Evolutionary conservation across 2,797 vertebrate species (phyloP).

Genomic region (Champsocephalus esox): DNA sequence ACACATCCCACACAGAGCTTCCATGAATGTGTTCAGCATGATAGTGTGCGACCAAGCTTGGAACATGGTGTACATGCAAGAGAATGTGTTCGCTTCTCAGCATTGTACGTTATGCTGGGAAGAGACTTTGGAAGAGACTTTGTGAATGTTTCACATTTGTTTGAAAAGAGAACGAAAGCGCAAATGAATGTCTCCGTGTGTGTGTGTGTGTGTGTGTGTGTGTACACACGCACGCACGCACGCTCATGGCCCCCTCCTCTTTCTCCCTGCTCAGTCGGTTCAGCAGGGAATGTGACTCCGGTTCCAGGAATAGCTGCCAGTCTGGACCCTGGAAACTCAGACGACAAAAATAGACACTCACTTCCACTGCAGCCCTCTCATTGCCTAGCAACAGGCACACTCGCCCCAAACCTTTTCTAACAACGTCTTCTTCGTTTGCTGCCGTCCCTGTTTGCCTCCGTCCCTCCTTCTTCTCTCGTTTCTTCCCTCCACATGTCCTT

Average conservation of each 20-base stretch:
- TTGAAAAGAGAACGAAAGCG: slow-evolving; percentile 26
- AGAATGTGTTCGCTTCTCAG: slow-evolving; percentile 24
- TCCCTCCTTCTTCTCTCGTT: slow-evolving; percentile 22
- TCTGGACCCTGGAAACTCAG: slow-evolving; percentile 89
- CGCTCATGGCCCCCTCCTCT: neutral
- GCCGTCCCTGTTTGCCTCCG: slow-evolving; percentile 45
- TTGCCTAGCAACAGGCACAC: slow-evolving; percentile 88
- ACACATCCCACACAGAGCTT: slow-evolving; percentile 73
- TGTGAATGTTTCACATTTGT: slow-evolving; percentile 26
- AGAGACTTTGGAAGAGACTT: neutral
- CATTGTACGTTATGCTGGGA: slow-evolving; percentile 4
- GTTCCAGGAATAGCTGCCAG: slow-evolving; percentile 87
- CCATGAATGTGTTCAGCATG: slow-evolving; percentile 36
- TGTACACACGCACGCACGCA: too few relatives aligned
- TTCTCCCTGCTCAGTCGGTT: slow-evolving; percentile 64
- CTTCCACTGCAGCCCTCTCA: slow-evolving; percentile 79
- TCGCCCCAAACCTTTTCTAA: slow-evolving; percentile 78
- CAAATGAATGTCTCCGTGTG: slow-evolving; percentile 23
- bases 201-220: slow-evolving; percentile 17
- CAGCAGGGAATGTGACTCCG: slow-evolving; percentile 84
- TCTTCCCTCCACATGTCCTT: slow-evolving; percentile 27
- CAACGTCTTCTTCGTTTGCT: slow-evolving; percentile 60
- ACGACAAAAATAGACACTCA: slow-evolving; percentile 85
- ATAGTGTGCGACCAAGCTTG: slow-evolving; percentile 21
- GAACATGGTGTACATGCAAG: slow-evolving; percentile 35